These are phyloP conservation scores for Tenthredo scrophulariae DNA, from an alignment of 2,888 invertebrate genomes.

Conservation along the genomic window DNA sequence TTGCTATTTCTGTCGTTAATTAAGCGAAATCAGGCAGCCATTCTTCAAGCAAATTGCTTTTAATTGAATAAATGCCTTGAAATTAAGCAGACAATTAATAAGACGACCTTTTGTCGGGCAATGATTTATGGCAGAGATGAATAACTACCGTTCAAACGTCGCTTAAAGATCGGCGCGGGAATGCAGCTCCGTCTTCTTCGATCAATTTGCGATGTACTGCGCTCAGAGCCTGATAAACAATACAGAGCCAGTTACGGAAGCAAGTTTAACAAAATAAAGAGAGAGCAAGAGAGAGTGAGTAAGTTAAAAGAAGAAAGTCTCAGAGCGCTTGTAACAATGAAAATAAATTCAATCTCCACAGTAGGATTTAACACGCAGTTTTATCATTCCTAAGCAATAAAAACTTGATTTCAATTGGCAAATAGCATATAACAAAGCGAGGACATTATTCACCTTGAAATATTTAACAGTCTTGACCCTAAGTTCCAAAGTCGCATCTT, in stretches of 20 bases:
- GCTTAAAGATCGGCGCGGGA: slow-evolving; percentile 68
- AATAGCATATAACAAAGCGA: slow-evolving; percentile 29
- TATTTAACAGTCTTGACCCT: slow-evolving; percentile 99
- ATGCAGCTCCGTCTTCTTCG: slow-evolving; percentile 79
- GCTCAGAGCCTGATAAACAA: slow-evolving; percentile 86
- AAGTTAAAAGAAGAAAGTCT: background rate
- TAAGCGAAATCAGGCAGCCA: background rate
- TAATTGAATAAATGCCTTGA: background rate
- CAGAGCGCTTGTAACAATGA: background rate
- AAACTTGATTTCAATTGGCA: background rate
- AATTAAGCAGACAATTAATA: background rate
- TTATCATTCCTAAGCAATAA: background rate
- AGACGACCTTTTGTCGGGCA: background rate
- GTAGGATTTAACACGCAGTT: background rate
- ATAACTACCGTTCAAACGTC: slow-evolving; percentile 60
- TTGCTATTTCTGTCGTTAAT: background rate
- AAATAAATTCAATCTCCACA: background rate
- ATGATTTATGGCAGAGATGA: background rate
- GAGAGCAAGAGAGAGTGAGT: background rate
- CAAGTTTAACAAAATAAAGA: background rate
- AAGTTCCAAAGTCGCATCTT: slow-evolving; percentile 97
- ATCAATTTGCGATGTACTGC: slow-evolving; percentile 92
- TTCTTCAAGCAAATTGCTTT: background rate
- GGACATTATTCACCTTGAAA: slow-evolving; percentile 87
- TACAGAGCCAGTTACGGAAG: slow-evolving; percentile 57